Evolutionary conservation across 2,888 invertebrate species (phyloP), one percentile per base, ranked within the genome.

Genomic region (Heliconius ethilla): DNA sequence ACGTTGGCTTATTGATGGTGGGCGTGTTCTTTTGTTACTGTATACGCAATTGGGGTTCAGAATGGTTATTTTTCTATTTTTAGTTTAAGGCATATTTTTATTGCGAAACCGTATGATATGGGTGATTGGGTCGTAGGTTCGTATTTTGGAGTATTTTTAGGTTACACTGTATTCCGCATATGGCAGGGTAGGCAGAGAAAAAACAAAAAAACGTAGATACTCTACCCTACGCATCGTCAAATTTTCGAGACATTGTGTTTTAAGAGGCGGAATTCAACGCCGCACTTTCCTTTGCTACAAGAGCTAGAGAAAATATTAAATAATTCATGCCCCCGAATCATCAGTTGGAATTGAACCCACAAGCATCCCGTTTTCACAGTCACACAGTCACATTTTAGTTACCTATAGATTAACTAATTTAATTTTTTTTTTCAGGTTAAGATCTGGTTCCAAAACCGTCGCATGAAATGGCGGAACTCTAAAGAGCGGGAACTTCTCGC

Each of bases 381-480:
- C 40, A 40, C 40, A 40, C 51, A 18, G 3, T 45, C n/a, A n/a
- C n/a, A 0, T 51, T 51, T 51, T 15, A 45, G 15, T 33, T 33
- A 33, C 33, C 33, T 33, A n/a, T 59, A n/a, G 3, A 59, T 40
- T 67, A 5, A 37, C 15, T 67, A 67, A 67, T 37, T 18, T 40
- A 11, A 69, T 4, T 29, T 73, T 76, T 84, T 79, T 84, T 80
- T 81, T 82, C 92, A 96, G 96, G 96, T 96, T 75, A 96, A 96
- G 91, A 96, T 96, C 84, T 96, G 96, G 96, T 99, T 99, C 92
- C 99, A 99, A 95, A 99, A 99, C 90, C 96, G 99, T 0, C 97
- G 99, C 77, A 99, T 99, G 99, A 99, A 98, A 91, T 99, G 99
- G 99, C 96, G 99, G 76, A 99, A 99, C 92, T 98, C 98, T 7